Evolutionary conservation across 2,888 invertebrate species (phyloP), one percentile per base, ranked within the genome.

Genomic region (Ophion ellenae): DNA sequence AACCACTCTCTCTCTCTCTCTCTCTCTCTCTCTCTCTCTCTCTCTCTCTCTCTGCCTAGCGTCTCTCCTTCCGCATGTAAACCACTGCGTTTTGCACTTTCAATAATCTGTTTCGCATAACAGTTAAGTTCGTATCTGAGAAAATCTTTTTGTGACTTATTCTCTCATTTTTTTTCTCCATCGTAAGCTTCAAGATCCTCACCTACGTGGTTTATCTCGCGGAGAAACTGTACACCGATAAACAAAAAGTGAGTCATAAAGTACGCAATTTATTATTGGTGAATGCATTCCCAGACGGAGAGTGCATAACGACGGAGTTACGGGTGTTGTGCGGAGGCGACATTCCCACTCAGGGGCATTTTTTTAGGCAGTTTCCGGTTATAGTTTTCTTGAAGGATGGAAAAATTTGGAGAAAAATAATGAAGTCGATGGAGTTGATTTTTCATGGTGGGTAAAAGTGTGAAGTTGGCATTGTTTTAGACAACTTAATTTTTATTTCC

Each of bases 11-110:
- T 61, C 24, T 17, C 59, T 59, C 59, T 59, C 59, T 17, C 28
- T 45, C 32, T 11, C 66, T 14, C 77, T 17, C 28, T 70, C 53
- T 53, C 53, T 70, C 47, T 47, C 28, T 70, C 47, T 47, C 28
- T 64, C 70, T 7, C 9, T 40, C 40, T 40, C 9, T 40, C 40
- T 40, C 40, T 40, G 9, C 9, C 9, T 40, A 9, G 40, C 40
- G 40, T 32, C 76, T 32, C 59, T 83, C 59, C 81, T 85, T 85
- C 76, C 84, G 81, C 81, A 28, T 82, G 32, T 82, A 84, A 84
- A 76, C 73, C 81, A 5, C 20, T 61, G 66, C 66, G 64, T 59
- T 73, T 59, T 59, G 59, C 57, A 73, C 36, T 66, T 76, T 47
- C 32, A 53, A 70, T 75, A 70, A 80, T 84, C 70, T 63, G 53